Base-by-base conservation (phyloP, 1,140 invertebrate species). In the Musca vetustissima region DNA sequence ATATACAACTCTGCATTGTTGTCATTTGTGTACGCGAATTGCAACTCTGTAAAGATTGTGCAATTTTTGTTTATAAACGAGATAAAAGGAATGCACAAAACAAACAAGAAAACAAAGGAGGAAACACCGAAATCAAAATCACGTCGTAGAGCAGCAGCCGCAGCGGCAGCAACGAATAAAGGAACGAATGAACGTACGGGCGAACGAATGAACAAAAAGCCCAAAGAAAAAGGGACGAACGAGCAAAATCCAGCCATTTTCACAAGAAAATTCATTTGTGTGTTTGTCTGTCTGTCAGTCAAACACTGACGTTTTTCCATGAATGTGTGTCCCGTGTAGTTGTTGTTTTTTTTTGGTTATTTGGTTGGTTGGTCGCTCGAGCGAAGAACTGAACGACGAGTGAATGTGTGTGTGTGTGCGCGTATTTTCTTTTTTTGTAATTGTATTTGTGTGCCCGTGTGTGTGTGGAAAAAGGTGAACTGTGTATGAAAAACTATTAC, bases 91-190 rank as follows among this genome's bases (percentile, higher is more conserved):
- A 19, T 61, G 57, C 28, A 24, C 36, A 43, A 61, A 61, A 66
- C 22, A 66, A 66, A 66, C 47, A 52, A 49, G 64, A 25, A 66
- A 66, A 49, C 43, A 66, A 66, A 66, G 64, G 28, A 66, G 64
- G 28, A 66, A 52, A 64, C 36, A 13, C 36, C 36, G 36, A 43
- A 43, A 43, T 43, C 36, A 36, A 52, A 66, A 52, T 66, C 64
- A 52, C 64, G 53, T 57, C 64, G 53, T 57, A 57, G 36, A 49
- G 47, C 43, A 66, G 52, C 7, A 53, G 52, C 52, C 7, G 52
- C n/a, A 53, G 52, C 52, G 28, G 3, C 28, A 28, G 3, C 28
- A 24, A 13, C 52, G 15, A 53, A 17, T 14, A 53, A 43, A 43
- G 11, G 36, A 43, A 43, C 28, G 28, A 32, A 32, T 32, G 28